Evolutionary conservation across 2,888 invertebrate species (phyloP).

Genomic region (Sclerodermus sp.): DNA sequence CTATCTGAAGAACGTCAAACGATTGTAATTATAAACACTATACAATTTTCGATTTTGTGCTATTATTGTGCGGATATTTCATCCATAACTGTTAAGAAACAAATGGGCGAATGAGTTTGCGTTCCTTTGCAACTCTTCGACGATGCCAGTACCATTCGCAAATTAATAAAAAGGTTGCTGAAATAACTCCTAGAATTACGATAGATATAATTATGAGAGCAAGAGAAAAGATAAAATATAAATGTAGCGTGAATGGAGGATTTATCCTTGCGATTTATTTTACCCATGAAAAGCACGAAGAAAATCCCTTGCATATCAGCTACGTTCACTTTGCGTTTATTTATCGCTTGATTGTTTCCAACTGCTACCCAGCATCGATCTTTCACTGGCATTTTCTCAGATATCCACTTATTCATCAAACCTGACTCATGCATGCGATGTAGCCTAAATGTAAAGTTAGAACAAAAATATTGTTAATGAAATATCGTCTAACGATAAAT

Average conservation of each 20-base stretch:
- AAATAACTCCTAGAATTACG: conserved; percentile 58
- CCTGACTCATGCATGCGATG: conserved; percentile 82
- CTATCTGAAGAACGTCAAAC: too few species aligned
- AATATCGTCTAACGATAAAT: too few species aligned
- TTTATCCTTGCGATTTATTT: conserved; percentile 1
- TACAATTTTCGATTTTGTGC: neutral
- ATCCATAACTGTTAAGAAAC: conserved; percentile 21
- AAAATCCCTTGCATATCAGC: conserved; percentile 93
- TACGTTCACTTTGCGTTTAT: conserved; percentile 85
- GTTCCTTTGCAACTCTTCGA: conserved; percentile 54
- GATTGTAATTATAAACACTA: too few species aligned
- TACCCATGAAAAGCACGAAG: conserved; percentile 80
- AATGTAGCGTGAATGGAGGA: too few species aligned
- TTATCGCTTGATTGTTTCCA: conserved; percentile 67
- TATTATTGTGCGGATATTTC: neutral
- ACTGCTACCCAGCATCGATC: conserved; percentile 76
- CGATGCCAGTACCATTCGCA: conserved; percentile 59
- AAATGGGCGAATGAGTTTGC: conserved; percentile 61
- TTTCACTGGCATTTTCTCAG: conserved; percentile 73
- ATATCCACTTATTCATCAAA: conserved; percentile 80
- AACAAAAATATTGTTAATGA: neutral
- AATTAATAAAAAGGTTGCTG: conserved; percentile 57
- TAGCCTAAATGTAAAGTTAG: conserved; percentile 61
- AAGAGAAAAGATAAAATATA: too few species aligned
- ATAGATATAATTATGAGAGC: too few species aligned